These are phyloP conservation scores for Anhinga rufa DNA, from an alignment of 2,113 vertebrate genomes.

Conservation along the genomic window DNA sequence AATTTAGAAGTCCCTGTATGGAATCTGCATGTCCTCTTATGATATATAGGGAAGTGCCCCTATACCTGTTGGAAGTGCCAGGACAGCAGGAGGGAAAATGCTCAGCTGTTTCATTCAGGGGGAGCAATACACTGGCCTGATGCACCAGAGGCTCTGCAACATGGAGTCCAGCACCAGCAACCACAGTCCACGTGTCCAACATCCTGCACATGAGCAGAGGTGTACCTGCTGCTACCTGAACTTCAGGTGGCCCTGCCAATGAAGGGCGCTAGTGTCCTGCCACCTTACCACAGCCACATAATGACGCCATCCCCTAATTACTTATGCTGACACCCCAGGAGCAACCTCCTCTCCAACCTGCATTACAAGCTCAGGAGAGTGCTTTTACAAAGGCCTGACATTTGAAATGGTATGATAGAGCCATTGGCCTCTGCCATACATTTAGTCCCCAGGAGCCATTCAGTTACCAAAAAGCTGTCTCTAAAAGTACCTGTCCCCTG, in stretches of 20 bases:
- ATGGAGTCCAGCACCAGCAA: background rate
- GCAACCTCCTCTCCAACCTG: background rate
- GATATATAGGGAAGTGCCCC: background rate
- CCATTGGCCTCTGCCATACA: background rate
- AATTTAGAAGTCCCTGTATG: background rate
- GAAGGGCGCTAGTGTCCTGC: background rate
- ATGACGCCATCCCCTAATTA: background rate
- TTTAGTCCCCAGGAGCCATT: background rate
- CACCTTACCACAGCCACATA: background rate
- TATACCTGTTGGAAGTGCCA: background rate
- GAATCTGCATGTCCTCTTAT: fast-evolving
- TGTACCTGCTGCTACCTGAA: fast-evolving
- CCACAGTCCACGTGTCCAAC: fast-evolving
- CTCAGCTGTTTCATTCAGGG: background rate
- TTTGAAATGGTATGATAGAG: background rate
- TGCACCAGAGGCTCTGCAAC: fast-evolving
- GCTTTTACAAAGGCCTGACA: background rate
- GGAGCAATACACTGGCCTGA: fast-evolving
- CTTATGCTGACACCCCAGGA: background rate
- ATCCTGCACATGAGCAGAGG: background rate
- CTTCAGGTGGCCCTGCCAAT: background rate
- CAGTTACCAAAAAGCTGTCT: background rate
- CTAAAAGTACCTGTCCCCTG: background rate
- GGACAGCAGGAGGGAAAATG: background rate
- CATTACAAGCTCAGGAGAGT: no score